Percentiles rank a stretch among this genome's conserved stretches.
These are phyloP conservation scores for Drosophila infuscata DNA, from an alignment of 2,888 invertebrate species.

Conservation along the genomic window DNA sequence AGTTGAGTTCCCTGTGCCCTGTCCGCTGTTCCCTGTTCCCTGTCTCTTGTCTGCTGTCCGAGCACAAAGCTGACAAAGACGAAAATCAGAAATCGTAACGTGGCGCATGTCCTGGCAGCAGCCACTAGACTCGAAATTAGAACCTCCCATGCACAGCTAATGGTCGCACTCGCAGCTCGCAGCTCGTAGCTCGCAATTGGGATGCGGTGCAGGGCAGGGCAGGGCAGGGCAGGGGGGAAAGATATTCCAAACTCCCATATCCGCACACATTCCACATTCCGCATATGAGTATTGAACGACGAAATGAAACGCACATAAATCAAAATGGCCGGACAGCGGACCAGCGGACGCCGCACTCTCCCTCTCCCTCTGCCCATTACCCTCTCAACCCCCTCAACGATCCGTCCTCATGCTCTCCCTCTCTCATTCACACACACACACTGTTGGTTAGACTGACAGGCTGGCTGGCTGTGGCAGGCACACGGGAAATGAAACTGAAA, in stretches of 20 bases:
- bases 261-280: conserved; percentile 80
- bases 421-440: conserved; percentile 13
- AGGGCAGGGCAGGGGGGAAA: conserved; percentile 42
- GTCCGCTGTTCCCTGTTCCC: background rate
- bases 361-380: conserved; percentile 7
- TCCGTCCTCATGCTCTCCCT: background rate
- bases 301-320: conserved; percentile 84
- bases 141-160: conserved; percentile 80
- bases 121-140: conserved; percentile 76
- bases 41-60: conserved; percentile 5
- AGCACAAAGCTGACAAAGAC: conserved; percentile 79
- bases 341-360: conserved; percentile 56
- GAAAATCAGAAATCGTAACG: conserved; percentile 79
- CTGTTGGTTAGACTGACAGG: conserved; percentile 74
- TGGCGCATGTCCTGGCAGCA: conserved; percentile 72
- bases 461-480: conserved; percentile 63
- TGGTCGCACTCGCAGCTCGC: conserved; percentile 64
- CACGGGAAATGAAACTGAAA: conserved; percentile 81
- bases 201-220: conserved; percentile 2
- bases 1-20: conserved; percentile 1
- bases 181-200: conserved; percentile 15
- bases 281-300: conserved; percentile 84
- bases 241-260: conserved; percentile 83
- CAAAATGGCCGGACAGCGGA: conserved; percentile 85
- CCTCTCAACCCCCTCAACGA: background rate